Evolutionary conservation across 2,888 invertebrate genomes (phyloP).

Genomic region (Drosophila borealis): DNA sequence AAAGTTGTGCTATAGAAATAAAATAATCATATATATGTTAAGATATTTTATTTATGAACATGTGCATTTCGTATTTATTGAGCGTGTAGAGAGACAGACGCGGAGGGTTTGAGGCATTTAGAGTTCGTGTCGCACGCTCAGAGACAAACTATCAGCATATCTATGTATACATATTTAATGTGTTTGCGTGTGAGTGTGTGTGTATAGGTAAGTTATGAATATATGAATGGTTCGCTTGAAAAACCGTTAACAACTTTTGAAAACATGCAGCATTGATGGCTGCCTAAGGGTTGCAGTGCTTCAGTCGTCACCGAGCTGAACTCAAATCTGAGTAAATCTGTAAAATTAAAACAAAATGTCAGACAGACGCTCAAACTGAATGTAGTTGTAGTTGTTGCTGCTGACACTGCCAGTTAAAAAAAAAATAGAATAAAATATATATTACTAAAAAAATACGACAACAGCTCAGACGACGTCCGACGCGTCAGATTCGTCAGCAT

Average conservation of each 20-base stretch:
- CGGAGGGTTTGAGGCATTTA: neutral
- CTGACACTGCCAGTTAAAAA: slow-evolving; percentile 32
- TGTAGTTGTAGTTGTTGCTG: slow-evolving; percentile 8
- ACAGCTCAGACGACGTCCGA: slow-evolving; percentile 17
- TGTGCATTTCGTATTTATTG: slow-evolving; percentile 39
- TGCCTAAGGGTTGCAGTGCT: slow-evolving; percentile 35
- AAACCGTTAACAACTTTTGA: slow-evolving; percentile 54
- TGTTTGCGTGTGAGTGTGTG: neutral
- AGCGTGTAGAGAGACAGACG: neutral
- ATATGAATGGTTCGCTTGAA: slow-evolving; percentile 48
- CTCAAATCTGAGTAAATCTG: slow-evolving; percentile 68
- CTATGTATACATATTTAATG: slow-evolving; percentile 1
- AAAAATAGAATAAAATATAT: slow-evolving; percentile 22
- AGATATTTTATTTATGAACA: slow-evolving; percentile 12
- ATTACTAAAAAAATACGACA: neutral
- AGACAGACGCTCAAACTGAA: slow-evolving; percentile 32
- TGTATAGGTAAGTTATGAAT: slow-evolving; percentile 43
- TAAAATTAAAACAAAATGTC: slow-evolving; percentile 75
- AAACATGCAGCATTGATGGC: slow-evolving; percentile 56
- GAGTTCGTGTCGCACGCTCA: slow-evolving; percentile 8
- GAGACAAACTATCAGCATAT: slow-evolving; percentile 4
- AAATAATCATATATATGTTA: slow-evolving; percentile 6
- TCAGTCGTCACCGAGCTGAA: slow-evolving; percentile 43
- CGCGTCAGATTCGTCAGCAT: slow-evolving; percentile 44
- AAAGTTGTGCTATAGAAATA: slow-evolving; percentile 4